phyloP scores from a whole-genome alignment of 2,797 vertebrate genomes.

The Phylloscopus collybita region DNA sequence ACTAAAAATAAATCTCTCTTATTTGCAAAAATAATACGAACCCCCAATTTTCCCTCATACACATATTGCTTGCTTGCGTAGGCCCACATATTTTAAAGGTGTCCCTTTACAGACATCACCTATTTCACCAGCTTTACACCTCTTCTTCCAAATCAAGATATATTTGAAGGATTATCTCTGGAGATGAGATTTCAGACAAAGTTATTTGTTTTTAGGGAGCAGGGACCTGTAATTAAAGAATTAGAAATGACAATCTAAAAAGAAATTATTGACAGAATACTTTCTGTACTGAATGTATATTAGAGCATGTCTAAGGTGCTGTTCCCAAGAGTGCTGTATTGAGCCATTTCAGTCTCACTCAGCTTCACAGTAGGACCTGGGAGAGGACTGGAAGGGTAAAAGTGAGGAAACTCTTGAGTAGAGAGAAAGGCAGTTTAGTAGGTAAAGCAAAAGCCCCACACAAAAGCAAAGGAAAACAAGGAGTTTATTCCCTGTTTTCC shows the following conservation, averaged over 20 bases:
- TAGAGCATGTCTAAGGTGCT: neutral
- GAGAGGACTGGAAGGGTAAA: neutral
- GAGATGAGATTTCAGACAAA: neutral
- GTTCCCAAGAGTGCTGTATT: neutral
- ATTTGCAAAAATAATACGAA: neutral
- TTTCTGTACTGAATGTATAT: neutral
- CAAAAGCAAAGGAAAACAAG: neutral
- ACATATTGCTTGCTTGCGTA: neutral
- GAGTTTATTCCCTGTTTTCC: neutral
- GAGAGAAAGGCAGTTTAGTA: neutral
- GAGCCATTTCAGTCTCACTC: neutral
- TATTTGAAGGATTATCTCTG: neutral
- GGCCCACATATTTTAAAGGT: neutral
- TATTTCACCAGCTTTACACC: neutral
- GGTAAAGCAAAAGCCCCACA: accelerated
- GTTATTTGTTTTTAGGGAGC: neutral
- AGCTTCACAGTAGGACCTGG: accelerated
- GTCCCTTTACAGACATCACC: neutral
- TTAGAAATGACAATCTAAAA: neutral
- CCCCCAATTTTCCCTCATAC: neutral
- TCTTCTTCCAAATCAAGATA: neutral
- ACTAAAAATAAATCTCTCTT: neutral
- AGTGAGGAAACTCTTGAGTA: neutral
- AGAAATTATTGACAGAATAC: neutral
- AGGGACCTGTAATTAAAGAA: neutral